A percentile compares a stretch with the other conserved stretches of the same genome.
phyloP scores from a whole-genome alignment of 2,113 vertebrate species.

The Pipra filicauda region DNA sequence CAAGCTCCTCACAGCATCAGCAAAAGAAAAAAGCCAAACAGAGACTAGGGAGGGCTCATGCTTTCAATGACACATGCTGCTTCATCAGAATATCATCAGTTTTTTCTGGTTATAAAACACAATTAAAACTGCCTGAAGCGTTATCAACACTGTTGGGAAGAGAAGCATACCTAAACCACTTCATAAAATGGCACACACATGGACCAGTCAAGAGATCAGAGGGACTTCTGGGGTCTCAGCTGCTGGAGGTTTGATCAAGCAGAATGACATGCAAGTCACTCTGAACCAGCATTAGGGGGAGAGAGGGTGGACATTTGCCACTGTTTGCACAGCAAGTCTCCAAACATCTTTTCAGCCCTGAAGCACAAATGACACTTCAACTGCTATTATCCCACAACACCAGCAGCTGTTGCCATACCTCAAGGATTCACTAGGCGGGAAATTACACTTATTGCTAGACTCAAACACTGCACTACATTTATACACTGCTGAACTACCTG shows the following conservation, averaged over 20 bases:
- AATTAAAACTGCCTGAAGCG: neutral
- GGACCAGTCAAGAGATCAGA: neutral
- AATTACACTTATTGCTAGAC: neutral
- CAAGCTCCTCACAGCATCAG: neutral
- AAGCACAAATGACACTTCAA: neutral
- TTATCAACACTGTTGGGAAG: neutral
- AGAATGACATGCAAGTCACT: neutral
- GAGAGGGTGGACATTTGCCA: neutral
- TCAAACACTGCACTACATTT: neutral
- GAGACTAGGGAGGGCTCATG: neutral
- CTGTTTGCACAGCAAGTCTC: neutral
- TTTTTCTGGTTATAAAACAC: neutral
- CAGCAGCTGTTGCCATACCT: neutral
- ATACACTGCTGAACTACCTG: neutral
- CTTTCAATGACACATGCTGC: neutral
- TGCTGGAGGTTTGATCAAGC: neutral
- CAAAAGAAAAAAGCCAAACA: neutral
- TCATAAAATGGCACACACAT: neutral
- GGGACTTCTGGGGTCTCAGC: neutral
- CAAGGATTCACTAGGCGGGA: neutral
- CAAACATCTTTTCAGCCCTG: neutral
- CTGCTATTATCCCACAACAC: neutral
- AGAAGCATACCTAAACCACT: neutral
- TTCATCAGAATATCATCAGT: neutral
- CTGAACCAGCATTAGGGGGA: neutral